A percentile compares a stretch with the other conserved stretches of the same genome.
These are phyloP conservation scores for Hemibagrus wyckioides DNA, from an alignment of 2,113 vertebrate species.

Conservation along the genomic window DNA sequence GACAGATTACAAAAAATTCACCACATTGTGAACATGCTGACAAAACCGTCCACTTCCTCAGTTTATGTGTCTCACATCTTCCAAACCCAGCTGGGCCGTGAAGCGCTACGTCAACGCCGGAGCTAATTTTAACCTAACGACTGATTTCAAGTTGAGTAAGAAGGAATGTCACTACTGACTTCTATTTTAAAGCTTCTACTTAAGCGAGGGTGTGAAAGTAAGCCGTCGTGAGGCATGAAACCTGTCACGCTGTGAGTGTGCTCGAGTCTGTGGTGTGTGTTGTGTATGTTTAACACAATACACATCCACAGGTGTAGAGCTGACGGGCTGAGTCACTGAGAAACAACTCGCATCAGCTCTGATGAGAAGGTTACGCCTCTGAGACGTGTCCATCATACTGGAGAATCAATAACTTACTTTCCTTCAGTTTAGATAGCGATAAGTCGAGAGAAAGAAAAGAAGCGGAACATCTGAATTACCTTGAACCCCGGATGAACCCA, in stretches of 20 bases:
- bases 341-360: not conserved
- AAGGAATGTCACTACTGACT: constrained; percentile 28
- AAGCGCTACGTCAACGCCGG: constrained; percentile 50
- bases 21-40: not conserved
- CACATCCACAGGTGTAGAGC: not conserved
- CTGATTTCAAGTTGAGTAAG: constrained; percentile 38
- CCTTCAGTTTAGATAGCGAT: too few species aligned
- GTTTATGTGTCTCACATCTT: not conserved
- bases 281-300: not conserved
- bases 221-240: not conserved
- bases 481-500: not conserved
- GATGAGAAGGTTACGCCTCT: too few species aligned
- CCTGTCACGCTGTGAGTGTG: not conserved
- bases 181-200: constrained; percentile 34
- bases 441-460: not conserved
- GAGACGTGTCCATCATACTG: too few species aligned
- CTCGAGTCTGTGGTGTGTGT: not conserved
- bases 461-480: not conserved
- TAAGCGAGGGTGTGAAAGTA: not conserved
- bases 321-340: not conserved
- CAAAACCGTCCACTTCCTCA: not conserved
- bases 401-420: not conserved
- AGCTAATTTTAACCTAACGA: constrained; percentile 59
- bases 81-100: constrained; percentile 40
- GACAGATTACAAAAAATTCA: not conserved